Conservation (phyloP, 2,888 invertebrate genomes). For the Epistrophella euchroma region DNA sequence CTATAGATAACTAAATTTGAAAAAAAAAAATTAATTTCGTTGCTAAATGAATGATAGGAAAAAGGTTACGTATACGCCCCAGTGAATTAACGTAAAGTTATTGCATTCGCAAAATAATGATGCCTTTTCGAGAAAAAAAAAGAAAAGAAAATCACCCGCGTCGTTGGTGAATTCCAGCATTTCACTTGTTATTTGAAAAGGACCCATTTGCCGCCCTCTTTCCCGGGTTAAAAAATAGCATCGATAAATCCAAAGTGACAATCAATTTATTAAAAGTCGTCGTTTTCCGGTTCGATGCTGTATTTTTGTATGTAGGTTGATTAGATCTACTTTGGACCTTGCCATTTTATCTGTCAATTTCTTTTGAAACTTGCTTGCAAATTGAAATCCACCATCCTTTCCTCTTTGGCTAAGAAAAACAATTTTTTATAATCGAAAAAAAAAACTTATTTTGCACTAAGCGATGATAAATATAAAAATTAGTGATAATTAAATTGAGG, state of each 20-base stretch:
- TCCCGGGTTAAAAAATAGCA: conserved; percentile 41
- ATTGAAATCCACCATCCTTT: conserved; percentile 54
- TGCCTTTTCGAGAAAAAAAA: background rate
- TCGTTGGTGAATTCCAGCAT: background rate
- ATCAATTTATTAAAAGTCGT: conserved; percentile 68
- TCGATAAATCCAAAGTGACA: conserved; percentile 70
- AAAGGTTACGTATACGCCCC: conserved; percentile 67
- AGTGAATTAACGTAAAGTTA: conserved; percentile 53
- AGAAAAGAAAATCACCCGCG: background rate
- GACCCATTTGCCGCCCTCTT: conserved; percentile 39
- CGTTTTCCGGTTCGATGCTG: conserved; percentile 41
- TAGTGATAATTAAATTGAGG: conserved; percentile 47
- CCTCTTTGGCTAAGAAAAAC: conserved; percentile 5
- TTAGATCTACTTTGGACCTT: conserved; percentile 54
- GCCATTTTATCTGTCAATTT: conserved; percentile 69
- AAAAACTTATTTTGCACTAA: background rate
- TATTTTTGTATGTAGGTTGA: conserved; percentile 14
- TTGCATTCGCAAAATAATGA: conserved; percentile 58
- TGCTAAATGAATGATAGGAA: background rate
- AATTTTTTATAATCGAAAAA: conserved; percentile 19
- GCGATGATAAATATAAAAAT: conserved; percentile 18
- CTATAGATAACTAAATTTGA: conserved; percentile 9
- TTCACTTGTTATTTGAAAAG: conserved; percentile 18
- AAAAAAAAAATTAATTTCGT: conserved; percentile 30
- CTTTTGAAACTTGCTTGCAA: conserved; percentile 42